phyloP scores from a whole-genome alignment of 2,888 invertebrate genomes.

The Rhagonycha lutea region DNA sequence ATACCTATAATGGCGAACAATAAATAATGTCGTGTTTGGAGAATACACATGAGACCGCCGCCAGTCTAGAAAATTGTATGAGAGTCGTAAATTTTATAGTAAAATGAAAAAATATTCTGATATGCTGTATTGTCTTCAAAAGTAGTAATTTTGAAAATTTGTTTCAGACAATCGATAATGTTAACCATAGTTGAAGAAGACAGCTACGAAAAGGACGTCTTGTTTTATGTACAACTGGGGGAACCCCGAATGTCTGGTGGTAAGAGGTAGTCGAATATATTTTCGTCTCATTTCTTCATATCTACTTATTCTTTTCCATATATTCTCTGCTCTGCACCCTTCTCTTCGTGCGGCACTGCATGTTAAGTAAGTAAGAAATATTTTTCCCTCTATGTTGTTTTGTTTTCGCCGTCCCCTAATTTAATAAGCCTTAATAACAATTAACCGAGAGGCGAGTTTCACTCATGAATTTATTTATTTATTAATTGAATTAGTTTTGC shows the following conservation, averaged over 20 bases:
- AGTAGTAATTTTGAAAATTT: slow-evolving; percentile 38
- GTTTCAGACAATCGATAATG: slow-evolving; percentile 83
- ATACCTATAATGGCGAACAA: neutral
- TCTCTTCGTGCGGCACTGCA: slow-evolving; percentile 50
- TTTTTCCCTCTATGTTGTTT: slow-evolving; percentile 10
- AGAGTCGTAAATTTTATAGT: neutral
- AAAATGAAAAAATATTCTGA: neutral
- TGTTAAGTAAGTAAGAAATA: slow-evolving; percentile 53
- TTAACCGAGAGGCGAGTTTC: neutral
- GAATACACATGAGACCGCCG: neutral
- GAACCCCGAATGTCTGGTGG: slow-evolving; percentile 88
- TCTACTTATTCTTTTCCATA: slow-evolving; percentile 34
- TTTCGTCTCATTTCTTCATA: slow-evolving; percentile 37
- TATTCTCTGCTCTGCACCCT: slow-evolving; percentile 43
- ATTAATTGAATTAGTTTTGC: neutral
- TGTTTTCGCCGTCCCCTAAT: slow-evolving; percentile 2
- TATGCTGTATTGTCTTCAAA: neutral
- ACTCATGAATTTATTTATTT: neutral
- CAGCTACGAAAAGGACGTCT: slow-evolving; percentile 95
- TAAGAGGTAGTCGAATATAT: slow-evolving; percentile 56
- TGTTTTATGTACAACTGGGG: slow-evolving; percentile 89
- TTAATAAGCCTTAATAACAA: neutral
- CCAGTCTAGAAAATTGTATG: neutral
- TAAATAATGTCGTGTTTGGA: neutral
- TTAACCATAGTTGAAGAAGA: slow-evolving; percentile 94